Conservation (phyloP, 2,888 invertebrate species). For the Julus scandinavius region DNA sequence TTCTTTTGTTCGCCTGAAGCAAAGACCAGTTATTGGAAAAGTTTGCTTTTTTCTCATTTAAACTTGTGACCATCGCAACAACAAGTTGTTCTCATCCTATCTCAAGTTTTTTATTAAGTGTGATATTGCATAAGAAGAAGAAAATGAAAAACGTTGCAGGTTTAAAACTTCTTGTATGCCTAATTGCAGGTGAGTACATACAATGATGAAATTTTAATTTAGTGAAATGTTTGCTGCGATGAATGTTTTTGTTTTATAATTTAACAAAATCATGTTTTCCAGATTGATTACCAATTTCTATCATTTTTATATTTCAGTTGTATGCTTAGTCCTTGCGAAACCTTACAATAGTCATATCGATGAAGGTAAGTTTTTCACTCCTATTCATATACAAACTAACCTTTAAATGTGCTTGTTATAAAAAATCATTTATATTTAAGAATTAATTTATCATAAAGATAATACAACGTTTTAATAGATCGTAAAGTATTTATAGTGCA, state of each 20-base stretch:
- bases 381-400: too few relatives aligned
- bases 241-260: too few relatives aligned
- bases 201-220: neutral
- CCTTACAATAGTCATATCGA: neutral
- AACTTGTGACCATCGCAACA: neutral
- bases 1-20: neutral
- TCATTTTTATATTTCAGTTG: neutral
- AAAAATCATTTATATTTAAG: too few relatives aligned
- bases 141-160: neutral
- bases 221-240: neutral
- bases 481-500: too few relatives aligned
- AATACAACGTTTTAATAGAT: too few relatives aligned
- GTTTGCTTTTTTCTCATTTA: neutral
- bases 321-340: neutral
- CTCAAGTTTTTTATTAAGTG: neutral
- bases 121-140: neutral
- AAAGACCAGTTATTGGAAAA: conserved; percentile 8
- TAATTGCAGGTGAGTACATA: neutral
- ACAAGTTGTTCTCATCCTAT: neutral
- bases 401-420: too few relatives aligned
- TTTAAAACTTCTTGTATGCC: neutral
- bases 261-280: too few relatives aligned
- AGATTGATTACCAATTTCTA: too few relatives aligned
- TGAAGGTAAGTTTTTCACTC: neutral
- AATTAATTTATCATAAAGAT: too few relatives aligned